These are phyloP conservation scores for Tenrec ecaudatus DNA, from an alignment of 2,113 vertebrate species.

Conservation along the genomic window DNA sequence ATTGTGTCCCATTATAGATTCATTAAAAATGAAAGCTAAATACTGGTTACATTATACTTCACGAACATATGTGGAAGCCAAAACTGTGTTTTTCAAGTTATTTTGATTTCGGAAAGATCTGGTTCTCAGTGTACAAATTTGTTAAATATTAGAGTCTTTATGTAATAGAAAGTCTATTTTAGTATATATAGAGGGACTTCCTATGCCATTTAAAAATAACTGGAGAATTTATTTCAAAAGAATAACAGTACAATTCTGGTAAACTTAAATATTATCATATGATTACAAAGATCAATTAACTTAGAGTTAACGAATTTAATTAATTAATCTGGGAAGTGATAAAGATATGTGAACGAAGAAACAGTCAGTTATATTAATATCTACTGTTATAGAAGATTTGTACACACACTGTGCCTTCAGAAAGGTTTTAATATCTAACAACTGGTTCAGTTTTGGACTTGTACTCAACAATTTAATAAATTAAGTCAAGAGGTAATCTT, in stretches of 20 bases:
- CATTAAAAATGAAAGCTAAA: constrained; percentile 12
- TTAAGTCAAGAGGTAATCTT: constrained; percentile 2
- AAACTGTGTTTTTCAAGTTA: constrained; percentile 23
- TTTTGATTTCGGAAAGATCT: neutral
- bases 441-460: no score
- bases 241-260: neutral
- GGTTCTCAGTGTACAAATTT: neutral
- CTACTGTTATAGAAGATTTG: neutral
- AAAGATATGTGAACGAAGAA: neutral
- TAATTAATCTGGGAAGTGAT: neutral
- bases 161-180: no score
- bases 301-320: neutral
- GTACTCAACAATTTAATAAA: constrained; percentile 34
- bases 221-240: neutral
- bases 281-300: neutral
- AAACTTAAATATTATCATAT: neutral
- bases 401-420: no score
- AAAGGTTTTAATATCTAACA: no score
- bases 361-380: neutral
- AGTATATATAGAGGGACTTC: neutral
- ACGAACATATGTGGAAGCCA: neutral
- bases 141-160: neutral
- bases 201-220: neutral
- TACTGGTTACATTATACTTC: neutral
- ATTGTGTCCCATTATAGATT: neutral